Base-by-base conservation (phyloP, 2,888 invertebrate genomes). In the Eumacrocentrus americanus region DNA sequence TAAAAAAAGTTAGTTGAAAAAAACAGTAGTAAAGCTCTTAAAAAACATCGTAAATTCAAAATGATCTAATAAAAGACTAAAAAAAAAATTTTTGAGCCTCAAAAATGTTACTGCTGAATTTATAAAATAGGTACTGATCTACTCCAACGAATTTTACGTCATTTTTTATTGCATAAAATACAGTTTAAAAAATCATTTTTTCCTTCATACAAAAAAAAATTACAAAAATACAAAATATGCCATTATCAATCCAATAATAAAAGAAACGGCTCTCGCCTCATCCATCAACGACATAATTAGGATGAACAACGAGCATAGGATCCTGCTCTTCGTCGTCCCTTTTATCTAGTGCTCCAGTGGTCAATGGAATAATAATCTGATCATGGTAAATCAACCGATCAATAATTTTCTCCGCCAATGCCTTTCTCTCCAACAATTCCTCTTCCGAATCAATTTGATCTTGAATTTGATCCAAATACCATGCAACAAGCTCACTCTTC, bases 251-350 rank as follows among this genome's bases (percentile, higher is more conserved):
- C n/a, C n/a, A n/a, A n/a, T n/a, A n/a, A n/a, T n/a, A n/a, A n/a
- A n/a, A n/a, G n/a, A n/a, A n/a, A n/a, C n/a, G n/a, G n/a, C n/a
- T n/a, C n/a, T n/a, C n/a, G n/a, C 9, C 20, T 22, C 18, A 51
- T 20, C 7, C 82, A 67, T 95, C 93, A 46, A 94, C 86, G 47
- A 94, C 88, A 79, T 96, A 98, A 83, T 98, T 97, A 0, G 98
- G 98, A 85, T 99, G 98, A 0, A 98, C 97, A 12, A 98, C 94
- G 3, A 98, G 82, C 40, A 94, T 80, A 0, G 95, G 94, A 81
- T 96, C 92, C 29, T 89, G 89, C 0, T 86, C 83, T 62, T 86
- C 86, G 60, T 87, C 87, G 0, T 83, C 83, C 34, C 83, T 84
- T 5, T 84, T 73, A 34, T 83, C 81, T 59, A 84, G 81, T 70